phyloP scores from a whole-genome alignment of 2,888 invertebrate genomes.

The Trilocha varians region DNA sequence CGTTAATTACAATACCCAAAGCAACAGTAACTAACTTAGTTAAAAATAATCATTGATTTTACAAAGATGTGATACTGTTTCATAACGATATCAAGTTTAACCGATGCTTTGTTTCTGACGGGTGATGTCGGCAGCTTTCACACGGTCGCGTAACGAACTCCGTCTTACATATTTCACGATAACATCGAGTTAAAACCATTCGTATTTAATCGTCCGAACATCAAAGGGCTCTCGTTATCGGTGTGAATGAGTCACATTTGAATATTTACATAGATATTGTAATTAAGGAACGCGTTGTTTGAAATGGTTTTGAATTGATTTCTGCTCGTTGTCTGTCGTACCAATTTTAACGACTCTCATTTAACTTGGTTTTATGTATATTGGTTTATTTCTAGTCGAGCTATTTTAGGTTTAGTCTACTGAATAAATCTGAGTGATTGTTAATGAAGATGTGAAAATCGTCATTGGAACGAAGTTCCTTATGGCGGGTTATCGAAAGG shows the following conservation, averaged over 20 bases:
- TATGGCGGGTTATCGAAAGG: too few species aligned
- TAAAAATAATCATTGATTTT: background rate
- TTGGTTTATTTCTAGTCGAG: too few species aligned
- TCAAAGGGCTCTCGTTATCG: background rate
- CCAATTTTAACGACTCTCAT: too few species aligned
- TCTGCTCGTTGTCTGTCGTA: too few species aligned
- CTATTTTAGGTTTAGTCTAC: too few species aligned
- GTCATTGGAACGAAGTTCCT: too few species aligned
- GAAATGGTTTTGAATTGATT: background rate
- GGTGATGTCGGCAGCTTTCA: constrained; percentile 25
- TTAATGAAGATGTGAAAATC: too few species aligned
- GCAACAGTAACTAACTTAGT: too few species aligned
- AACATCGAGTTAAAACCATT: constrained; percentile 15
- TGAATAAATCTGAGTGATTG: too few species aligned
- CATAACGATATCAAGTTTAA: constrained; percentile 1
- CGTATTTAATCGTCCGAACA: background rate
- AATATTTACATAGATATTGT: background rate
- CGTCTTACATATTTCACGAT: constrained; percentile 3
- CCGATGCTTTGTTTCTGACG: constrained; percentile 33
- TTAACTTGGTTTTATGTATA: too few species aligned
- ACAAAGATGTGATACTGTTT: background rate
- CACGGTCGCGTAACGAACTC: constrained; percentile 5
- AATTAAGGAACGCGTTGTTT: background rate
- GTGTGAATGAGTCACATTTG: background rate
- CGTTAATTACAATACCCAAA: too few species aligned